Percentiles rank a stretch among this genome's conserved stretches.
Evolutionary conservation across 2,113 vertebrate genomes (phyloP).

Genomic region (human): DNA sequence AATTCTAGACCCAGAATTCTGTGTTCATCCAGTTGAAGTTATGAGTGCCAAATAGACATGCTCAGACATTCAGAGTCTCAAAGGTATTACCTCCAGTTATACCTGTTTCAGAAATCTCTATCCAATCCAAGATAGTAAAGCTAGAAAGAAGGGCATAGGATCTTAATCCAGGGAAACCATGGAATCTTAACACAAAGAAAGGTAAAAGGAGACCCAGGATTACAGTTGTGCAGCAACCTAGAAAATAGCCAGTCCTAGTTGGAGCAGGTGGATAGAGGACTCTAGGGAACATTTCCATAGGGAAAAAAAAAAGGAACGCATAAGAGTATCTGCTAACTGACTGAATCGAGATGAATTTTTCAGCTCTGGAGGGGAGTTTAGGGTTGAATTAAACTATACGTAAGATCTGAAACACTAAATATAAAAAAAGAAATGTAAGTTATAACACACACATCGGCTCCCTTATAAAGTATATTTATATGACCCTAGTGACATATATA

Average conservation of each 20-base stretch:
- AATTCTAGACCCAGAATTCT: background rate
- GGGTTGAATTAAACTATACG: background rate
- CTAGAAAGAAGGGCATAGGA: background rate
- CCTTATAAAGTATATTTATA: background rate
- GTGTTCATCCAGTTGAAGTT: background rate
- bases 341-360: background rate
- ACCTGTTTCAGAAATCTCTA: background rate
- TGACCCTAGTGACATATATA: background rate
- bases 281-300: background rate
- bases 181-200: background rate
- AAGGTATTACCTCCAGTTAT: background rate
- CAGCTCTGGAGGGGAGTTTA: background rate
- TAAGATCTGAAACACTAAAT: constrained; percentile 14
- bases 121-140: background rate
- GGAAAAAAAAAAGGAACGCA: background rate
- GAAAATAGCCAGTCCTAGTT: background rate
- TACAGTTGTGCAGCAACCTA: background rate
- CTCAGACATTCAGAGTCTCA: background rate
- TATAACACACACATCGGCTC: background rate
- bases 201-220: background rate
- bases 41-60: background rate
- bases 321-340: background rate
- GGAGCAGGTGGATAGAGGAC: background rate
- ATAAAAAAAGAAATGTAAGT: background rate
- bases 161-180: background rate